Conservation (phyloP, 2,888 invertebrate genomes). For the Charanyca ferruginea region DNA sequence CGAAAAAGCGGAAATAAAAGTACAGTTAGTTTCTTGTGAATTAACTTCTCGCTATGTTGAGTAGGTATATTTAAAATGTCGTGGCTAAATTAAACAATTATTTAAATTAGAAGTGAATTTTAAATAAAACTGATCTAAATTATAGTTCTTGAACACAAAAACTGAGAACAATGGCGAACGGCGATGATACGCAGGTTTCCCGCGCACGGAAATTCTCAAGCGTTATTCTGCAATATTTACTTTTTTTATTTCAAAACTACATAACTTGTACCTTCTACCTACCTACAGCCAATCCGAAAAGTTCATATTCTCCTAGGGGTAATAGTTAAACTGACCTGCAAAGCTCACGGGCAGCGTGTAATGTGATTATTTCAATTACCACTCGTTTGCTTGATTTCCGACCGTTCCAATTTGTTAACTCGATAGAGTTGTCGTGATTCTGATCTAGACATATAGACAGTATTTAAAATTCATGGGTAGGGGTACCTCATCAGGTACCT, state of each 20-base stretch:
- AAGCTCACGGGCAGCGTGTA: slow-evolving; percentile 27
- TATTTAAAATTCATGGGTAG: slow-evolving; percentile 5
- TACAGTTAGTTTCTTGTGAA: slow-evolving; percentile 8
- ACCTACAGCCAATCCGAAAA: background rate
- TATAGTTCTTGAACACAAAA: slow-evolving; percentile 59
- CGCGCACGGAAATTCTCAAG: slow-evolving; percentile 53
- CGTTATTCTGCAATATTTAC: slow-evolving; percentile 44
- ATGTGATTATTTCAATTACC: slow-evolving; percentile 50
- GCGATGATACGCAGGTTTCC: slow-evolving; percentile 51
- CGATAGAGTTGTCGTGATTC: slow-evolving; percentile 20
- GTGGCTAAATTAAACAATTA: slow-evolving; percentile 14
- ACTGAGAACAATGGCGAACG: slow-evolving; percentile 63
- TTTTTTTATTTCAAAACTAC: background rate
- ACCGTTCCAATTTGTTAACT: slow-evolving; percentile 35
- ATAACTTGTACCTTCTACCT: too few relatives aligned
- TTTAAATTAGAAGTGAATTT: slow-evolving; percentile 43
- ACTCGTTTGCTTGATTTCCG: slow-evolving; percentile 40
- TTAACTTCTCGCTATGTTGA: slow-evolving; percentile 18
- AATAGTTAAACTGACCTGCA: slow-evolving; percentile 29
- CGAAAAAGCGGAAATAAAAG: background rate
- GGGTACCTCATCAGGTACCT: too few relatives aligned
- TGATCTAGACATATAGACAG: background rate
- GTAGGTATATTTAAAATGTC: background rate
- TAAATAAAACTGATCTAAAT: slow-evolving; percentile 54
- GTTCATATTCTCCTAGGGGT: slow-evolving; percentile 14